phyloP scores from a whole-genome alignment of 2,113 vertebrate genomes.

The Microtus oregoni region DNA sequence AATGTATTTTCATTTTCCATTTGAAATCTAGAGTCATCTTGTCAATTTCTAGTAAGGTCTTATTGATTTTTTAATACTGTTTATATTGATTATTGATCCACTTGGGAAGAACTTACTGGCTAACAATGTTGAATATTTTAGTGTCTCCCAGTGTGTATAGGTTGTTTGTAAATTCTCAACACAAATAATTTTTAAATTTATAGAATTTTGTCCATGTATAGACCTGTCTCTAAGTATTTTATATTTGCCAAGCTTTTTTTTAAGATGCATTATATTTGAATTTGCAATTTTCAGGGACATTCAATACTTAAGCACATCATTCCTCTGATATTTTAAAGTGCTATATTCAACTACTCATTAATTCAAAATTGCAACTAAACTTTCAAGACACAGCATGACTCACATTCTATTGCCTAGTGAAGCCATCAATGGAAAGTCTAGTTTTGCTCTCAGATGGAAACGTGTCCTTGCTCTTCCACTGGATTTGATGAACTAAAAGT shows the following conservation, averaged over 20 bases:
- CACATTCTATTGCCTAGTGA: neutral
- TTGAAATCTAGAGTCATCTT: neutral
- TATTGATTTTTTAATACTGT: neutral
- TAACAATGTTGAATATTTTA: neutral
- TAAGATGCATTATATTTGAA: neutral
- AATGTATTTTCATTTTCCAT: neutral
- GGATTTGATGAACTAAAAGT: neutral
- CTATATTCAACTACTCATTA: neutral
- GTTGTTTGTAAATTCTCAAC: conserved; percentile 15
- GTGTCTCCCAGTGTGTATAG: neutral
- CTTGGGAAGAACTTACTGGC: neutral
- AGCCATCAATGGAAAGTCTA: neutral
- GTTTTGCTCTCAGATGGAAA: neutral
- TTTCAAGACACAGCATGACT: neutral
- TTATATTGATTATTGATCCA: neutral
- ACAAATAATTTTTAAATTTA: neutral
- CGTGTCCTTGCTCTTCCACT: neutral
- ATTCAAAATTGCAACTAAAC: neutral
- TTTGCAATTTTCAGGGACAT: neutral
- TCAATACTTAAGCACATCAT: neutral
- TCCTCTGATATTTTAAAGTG: neutral
- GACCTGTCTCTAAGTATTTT: neutral
- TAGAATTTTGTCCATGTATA: neutral
- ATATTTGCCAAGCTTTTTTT: conserved; percentile 33
- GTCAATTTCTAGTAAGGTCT: neutral